These are phyloP conservation scores for Mormyrops boulengeri DNA, from an alignment of 2,797 vertebrate species.

Conservation along the genomic window DNA sequence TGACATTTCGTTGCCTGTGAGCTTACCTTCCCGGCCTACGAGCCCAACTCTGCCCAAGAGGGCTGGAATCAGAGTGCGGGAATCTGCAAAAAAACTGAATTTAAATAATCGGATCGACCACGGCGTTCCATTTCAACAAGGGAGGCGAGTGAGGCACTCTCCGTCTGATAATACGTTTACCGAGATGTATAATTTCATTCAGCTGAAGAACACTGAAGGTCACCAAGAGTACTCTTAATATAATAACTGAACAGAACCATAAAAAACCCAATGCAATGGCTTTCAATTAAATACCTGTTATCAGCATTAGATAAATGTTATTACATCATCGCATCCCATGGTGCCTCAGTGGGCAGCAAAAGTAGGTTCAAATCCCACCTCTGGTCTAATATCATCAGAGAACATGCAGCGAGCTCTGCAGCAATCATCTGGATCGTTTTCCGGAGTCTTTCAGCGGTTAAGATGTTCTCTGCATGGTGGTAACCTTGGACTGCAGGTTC, in stretches of 20 bases:
- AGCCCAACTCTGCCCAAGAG: background rate
- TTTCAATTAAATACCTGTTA: conserved; percentile 3
- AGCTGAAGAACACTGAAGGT: background rate
- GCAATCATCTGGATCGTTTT: background rate
- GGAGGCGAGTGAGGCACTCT: background rate
- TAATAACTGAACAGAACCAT: background rate
- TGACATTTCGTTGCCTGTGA: background rate
- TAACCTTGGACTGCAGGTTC: background rate
- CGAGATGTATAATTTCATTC: background rate
- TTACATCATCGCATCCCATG: background rate
- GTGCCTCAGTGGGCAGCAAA: background rate
- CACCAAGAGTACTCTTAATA: background rate
- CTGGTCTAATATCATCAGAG: background rate
- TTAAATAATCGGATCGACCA: background rate
- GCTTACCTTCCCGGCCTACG: background rate
- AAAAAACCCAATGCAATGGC: background rate
- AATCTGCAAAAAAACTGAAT: background rate
- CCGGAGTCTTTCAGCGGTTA: background rate
- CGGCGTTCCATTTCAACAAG: background rate
- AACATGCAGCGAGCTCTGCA: background rate
- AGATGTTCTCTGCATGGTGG: background rate
- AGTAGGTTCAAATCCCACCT: background rate
- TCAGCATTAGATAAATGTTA: background rate
- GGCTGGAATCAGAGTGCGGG: background rate
- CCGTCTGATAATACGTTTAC: background rate